phyloP scores from a whole-genome alignment of 2,113 vertebrate genomes.

The Ifrita kowaldi region DNA sequence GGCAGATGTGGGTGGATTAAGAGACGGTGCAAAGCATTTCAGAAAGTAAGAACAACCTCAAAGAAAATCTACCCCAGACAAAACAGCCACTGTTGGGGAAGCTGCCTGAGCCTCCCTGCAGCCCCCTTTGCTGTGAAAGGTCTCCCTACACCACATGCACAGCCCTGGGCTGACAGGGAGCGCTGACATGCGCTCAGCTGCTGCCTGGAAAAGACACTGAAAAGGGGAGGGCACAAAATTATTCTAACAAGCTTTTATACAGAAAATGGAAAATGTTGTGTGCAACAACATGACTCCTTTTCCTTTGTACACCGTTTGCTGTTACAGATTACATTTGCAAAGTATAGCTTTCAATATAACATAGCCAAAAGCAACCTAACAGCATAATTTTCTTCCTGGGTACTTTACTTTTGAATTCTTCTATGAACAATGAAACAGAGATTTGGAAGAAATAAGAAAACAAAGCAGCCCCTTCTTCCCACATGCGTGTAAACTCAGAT shows the following conservation, averaged over 20 bases:
- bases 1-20: neutral
- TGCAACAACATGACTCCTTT: neutral
- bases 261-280: neutral
- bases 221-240: neutral
- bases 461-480: neutral
- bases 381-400: neutral
- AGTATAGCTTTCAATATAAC: neutral
- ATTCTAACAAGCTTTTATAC: neutral
- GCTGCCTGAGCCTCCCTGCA: neutral
- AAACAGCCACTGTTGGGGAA: neutral
- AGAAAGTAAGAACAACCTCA: slow-evolving; percentile 38
- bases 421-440: neutral
- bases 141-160: neutral
- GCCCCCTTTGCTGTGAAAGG: neutral
- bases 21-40: neutral
- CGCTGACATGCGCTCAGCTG: neutral
- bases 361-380: slow-evolving; percentile 33
- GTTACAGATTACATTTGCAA: neutral
- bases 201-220: neutral
- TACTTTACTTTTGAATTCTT: slow-evolving; percentile 21
- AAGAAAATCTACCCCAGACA: neutral
- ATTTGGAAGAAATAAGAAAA: neutral
- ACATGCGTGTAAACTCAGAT: neutral
- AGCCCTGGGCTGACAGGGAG: neutral
- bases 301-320: neutral